Evolutionary conservation across 2,113 vertebrate genomes (phyloP).

Genomic region (Ovibos moschatus): DNA sequence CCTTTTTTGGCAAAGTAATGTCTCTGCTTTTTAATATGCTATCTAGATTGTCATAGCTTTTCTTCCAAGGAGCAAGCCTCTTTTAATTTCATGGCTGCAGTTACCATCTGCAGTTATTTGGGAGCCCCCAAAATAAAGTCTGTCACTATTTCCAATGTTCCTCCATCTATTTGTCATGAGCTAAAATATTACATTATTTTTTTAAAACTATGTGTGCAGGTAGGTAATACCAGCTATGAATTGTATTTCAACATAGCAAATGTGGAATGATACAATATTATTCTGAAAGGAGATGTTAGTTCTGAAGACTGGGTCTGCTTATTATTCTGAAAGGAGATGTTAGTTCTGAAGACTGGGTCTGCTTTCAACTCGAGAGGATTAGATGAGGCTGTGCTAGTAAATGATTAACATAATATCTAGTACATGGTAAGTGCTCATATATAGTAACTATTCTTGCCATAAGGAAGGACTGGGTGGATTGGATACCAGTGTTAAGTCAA

Average conservation of each 20-base stretch:
- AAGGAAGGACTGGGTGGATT: neutral
- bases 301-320: too few species aligned
- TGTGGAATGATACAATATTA: neutral
- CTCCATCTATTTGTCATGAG: neutral
- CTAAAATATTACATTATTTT: neutral
- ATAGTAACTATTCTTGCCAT: neutral
- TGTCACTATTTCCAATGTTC: neutral
- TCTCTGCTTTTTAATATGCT: neutral
- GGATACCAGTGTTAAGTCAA: neutral
- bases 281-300: neutral
- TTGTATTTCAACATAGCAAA: neutral
- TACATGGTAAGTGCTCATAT: neutral
- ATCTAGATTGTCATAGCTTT: neutral
- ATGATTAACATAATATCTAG: neutral
- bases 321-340: constrained; percentile 7
- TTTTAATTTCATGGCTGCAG: neutral
- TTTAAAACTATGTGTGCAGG: neutral
- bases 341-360: neutral
- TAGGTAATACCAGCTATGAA: neutral
- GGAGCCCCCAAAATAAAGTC: neutral
- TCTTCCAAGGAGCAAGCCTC: neutral
- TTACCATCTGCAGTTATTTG: neutral
- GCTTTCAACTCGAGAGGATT: neutral
- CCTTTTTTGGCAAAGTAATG: neutral
- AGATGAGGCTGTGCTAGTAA: neutral